Percentiles rank a stretch among this genome's conserved stretches.
Evolutionary conservation across 2,797 vertebrate species (phyloP).

Genomic region (Iguana delicatissima): DNA sequence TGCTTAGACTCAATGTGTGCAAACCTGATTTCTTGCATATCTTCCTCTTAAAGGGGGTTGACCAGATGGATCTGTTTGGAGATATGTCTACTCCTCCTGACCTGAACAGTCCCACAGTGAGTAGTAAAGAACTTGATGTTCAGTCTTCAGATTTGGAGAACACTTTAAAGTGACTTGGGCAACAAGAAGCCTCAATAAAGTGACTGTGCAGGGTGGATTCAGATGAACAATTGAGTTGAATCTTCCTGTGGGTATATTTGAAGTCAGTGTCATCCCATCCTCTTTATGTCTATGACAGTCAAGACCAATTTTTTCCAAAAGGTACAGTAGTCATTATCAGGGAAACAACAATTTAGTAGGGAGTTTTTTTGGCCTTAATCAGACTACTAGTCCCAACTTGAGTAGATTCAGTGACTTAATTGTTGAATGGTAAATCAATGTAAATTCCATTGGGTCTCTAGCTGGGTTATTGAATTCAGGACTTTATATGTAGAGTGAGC

Average conservation of each 20-base stretch:
- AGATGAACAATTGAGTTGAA: neutral
- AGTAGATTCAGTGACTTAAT: no score
- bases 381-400: no score
- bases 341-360: neutral
- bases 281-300: neutral
- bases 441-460: no score
- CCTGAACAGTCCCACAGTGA: slow-evolving; percentile 90
- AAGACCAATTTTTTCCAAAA: neutral
- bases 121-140: slow-evolving; percentile 66
- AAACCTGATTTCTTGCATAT: slow-evolving; percentile 35
- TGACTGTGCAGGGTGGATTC: neutral
- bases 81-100: slow-evolving; percentile 97
- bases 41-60: slow-evolving; percentile 85
- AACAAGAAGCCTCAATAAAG: neutral
- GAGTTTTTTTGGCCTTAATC: no score
- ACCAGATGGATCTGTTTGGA: slow-evolving; percentile 95
- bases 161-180: neutral
- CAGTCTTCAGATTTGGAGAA: neutral
- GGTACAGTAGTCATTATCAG: no score
- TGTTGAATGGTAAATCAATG: no score
- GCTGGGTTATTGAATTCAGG: no score
- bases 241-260: neutral
- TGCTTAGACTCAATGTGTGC: slow-evolving; percentile 1
- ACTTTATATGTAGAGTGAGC: no score
- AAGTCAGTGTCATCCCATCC: neutral